A percentile compares a stretch with the other conserved stretches of the same genome.
These are phyloP conservation scores for Acanthosepion pharaonis DNA, from an alignment of 2,888 invertebrate genomes.

Conservation along the genomic window DNA sequence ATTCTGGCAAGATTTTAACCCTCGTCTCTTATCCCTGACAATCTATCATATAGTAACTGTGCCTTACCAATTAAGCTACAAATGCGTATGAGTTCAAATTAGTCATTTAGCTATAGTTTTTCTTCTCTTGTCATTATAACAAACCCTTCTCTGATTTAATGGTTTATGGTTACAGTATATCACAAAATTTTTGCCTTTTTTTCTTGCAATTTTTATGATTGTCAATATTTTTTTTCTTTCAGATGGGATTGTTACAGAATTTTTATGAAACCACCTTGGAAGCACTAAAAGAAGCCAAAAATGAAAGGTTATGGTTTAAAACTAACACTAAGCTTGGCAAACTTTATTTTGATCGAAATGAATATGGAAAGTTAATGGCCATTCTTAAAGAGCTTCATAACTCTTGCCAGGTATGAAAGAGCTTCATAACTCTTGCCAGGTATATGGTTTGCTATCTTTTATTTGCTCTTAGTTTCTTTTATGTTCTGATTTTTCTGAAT, in stretches of 20 bases:
- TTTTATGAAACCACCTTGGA: constrained; percentile 89
- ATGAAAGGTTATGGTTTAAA: constrained; percentile 99
- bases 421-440: constrained; percentile 96
- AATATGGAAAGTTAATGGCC: constrained; percentile 94
- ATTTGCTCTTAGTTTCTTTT: no score
- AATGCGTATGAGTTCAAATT: no score
- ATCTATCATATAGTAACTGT: no score
- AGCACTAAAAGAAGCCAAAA: constrained; percentile 92
- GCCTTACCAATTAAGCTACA: no score
- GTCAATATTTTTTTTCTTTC: constrained; percentile 49
- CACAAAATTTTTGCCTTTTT: background rate
- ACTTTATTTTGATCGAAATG: constrained; percentile 95
- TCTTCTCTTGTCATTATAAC: no score
- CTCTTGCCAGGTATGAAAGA: constrained; percentile 96
- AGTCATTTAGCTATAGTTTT: no score
- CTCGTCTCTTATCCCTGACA: no score
- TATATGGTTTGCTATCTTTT: constrained; percentile 69
- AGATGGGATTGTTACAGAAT: constrained; percentile 98
- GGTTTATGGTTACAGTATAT: background rate
- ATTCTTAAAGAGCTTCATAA: constrained; percentile 97
- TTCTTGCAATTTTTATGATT: background rate
- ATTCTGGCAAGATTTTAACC: no score
- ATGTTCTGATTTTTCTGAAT: no score
- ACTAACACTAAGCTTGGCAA: constrained; percentile 99
- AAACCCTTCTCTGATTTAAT: no score